Base-by-base conservation (phyloP, 2,797 vertebrate species). In the Schizothorax lantsangensis region DNA sequence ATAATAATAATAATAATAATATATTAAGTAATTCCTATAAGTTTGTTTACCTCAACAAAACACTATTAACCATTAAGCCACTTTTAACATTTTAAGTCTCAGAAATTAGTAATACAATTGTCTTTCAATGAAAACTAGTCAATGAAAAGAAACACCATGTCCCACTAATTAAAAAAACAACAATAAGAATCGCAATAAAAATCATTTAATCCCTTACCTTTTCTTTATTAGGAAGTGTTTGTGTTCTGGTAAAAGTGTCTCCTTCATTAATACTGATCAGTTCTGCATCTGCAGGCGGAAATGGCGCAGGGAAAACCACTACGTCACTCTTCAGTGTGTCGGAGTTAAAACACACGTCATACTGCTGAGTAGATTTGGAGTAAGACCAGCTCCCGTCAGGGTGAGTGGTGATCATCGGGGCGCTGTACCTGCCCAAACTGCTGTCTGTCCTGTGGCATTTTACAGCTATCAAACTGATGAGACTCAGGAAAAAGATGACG, bases 301-400 rank as follows among this genome's bases (percentile, higher is more conserved):
- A 93, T 2, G 86, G 84, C 0, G 89, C 86, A 1, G 93, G 93
- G 21, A 92, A 94, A 89, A 94, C 92, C 57, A 94, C 91, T 73
- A 94, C 86, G 85, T 94, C 93, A 88, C 93, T 94, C 89, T 93
- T 95, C 14, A 94, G 86, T 0, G 93, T 94, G 88, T 95, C 94
- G 26, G 94, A 94, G 84, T 90, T 94, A 89, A 95, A 94, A 89
- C 94, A 95, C 83, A 95, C 92, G 88, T 95, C 93, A 87, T 94
- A 95, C 90, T 94, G 93, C 88, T 95, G 94, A 74, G 93, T 91
- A 86, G 93, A 87, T 91, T 93, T 93, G 77, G 93, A 93, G 91
- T 93, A 93, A 91, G 92, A 93, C 92, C 93, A 93, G 91, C 91
- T 94, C 84, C 93, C 93, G 64, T 93, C 93, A 89, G 93, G 92